Conservation (phyloP, 2,113 vertebrate species). For the Trogon melanurus region DNA sequence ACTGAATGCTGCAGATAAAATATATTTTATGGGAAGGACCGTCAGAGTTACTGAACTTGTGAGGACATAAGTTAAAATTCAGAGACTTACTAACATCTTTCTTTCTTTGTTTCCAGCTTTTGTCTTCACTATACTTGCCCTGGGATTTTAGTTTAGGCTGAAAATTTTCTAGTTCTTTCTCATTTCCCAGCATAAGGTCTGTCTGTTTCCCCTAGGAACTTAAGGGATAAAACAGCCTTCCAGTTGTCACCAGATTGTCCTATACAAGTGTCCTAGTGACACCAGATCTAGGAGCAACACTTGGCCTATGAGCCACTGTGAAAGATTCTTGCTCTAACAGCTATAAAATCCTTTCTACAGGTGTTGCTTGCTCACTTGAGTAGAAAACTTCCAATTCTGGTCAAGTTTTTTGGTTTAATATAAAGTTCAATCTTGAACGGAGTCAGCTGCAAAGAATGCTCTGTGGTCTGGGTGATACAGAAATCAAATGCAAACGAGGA, state of each 20-base stretch:
- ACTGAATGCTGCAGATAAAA: neutral
- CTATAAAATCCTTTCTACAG: neutral
- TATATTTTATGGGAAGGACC: neutral
- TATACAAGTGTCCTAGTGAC: neutral
- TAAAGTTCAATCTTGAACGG: neutral
- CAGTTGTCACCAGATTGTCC: neutral
- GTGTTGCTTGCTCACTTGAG: neutral
- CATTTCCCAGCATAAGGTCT: neutral
- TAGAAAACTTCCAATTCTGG: neutral
- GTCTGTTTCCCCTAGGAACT: neutral
- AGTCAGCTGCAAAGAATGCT: neutral
- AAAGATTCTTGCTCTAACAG: neutral
- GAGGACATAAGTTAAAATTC: neutral
- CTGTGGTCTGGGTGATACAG: neutral
- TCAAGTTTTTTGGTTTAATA: neutral
- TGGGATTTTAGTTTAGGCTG: neutral
- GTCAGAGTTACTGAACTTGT: neutral
- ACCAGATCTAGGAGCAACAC: neutral
- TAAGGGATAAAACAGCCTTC: neutral
- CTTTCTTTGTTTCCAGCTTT: neutral
- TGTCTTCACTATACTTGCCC: neutral
- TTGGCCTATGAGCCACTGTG: neutral
- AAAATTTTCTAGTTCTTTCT: neutral
- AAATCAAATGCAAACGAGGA: neutral
- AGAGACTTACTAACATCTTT: neutral